Base-by-base conservation (phyloP, 2,888 invertebrate genomes). In the Anthrax anthrax region DNA sequence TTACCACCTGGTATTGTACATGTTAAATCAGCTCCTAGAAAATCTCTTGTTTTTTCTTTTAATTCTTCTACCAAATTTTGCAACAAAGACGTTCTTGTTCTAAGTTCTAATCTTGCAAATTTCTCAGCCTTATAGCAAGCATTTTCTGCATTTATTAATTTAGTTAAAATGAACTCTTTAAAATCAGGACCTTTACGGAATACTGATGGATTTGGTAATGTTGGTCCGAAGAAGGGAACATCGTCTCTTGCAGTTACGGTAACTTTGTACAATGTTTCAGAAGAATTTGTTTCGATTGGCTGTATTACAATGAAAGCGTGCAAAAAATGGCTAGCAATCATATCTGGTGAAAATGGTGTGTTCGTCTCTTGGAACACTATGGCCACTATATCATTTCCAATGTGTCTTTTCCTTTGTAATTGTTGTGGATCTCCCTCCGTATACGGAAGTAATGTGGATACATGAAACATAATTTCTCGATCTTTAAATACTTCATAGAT, bases 121-220 rank as follows among this genome's bases (percentile, higher is more conserved):
- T 95, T 92, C 46, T 92, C 89, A n/a, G 96, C 95, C 68, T 95
- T 95, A 72, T 95, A 96, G 62, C 95, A 95, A 5, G 97, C 94
- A 62, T 91, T 91, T 66, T 98, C 97, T 4, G 95, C 97, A 67
- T 97, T 97, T 54, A 97, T 90, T 47, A 97, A 75, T 69, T 97
- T 98, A 46, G 96, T 95, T 34, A 97, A 77, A 17, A 97, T 78
- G 70, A 97, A 97, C 61, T 97, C 94, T 65, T 92, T 85, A 63
- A 96, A 84, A 62, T 92, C 91, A 47, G 83, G 81, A 16, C 90
- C 89, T 63, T 91, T 87, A 51, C 81, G 76, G 73, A 95, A 95
- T 46, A 95, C 77, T 3, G 94, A 81, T 36, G 94, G 91, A 56
- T 80, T 84, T 3, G 96, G 95, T 58, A 97, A 75, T 43, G 88